A percentile compares a stretch with the other conserved stretches of the same genome.
Conservation (phyloP, 2,888 invertebrate species). For the Drosophila antonietae region DNA sequence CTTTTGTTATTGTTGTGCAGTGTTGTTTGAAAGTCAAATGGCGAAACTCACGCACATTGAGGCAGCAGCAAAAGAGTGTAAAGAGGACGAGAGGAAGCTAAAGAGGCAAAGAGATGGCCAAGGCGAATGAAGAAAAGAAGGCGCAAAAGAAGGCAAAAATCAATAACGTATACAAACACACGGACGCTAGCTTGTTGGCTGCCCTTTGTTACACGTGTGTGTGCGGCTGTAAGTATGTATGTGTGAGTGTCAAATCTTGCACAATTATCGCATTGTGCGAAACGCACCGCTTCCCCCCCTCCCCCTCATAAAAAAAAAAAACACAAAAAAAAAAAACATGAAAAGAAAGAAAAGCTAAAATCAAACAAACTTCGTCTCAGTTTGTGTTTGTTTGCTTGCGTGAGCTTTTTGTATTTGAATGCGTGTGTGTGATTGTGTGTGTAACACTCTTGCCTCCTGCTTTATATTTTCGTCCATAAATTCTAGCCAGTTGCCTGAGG, state of each 20-base stretch:
- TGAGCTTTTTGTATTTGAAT: constrained; percentile 13
- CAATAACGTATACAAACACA: constrained; percentile 71
- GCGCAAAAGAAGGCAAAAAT: constrained; percentile 71
- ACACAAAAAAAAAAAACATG: background rate
- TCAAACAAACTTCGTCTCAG: constrained; percentile 68
- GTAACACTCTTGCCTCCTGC: constrained; percentile 62
- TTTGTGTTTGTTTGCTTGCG: constrained; percentile 32
- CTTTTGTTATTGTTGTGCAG: constrained; percentile 32
- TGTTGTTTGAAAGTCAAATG: constrained; percentile 58
- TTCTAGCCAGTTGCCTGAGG: constrained; percentile 68
- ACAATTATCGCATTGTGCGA: constrained; percentile 73
- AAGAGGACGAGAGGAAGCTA: background rate
- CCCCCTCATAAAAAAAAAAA: background rate
- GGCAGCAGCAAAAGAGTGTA: background rate
- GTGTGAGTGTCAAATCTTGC: constrained; percentile 46
- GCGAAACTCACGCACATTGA: constrained; percentile 69
- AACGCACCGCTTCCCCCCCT: constrained; percentile 34
- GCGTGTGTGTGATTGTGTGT: constrained; percentile 23
- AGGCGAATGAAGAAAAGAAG: constrained; percentile 47
- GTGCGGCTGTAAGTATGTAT: background rate
- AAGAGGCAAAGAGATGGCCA: constrained; percentile 23
- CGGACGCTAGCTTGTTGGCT: constrained; percentile 41
- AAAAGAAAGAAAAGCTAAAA: constrained; percentile 46
- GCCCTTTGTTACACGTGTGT: constrained; percentile 32
- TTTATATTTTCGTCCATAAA: constrained; percentile 77